phyloP scores from a whole-genome alignment of 2,888 invertebrate genomes.

The Parnassius smintheus region DNA sequence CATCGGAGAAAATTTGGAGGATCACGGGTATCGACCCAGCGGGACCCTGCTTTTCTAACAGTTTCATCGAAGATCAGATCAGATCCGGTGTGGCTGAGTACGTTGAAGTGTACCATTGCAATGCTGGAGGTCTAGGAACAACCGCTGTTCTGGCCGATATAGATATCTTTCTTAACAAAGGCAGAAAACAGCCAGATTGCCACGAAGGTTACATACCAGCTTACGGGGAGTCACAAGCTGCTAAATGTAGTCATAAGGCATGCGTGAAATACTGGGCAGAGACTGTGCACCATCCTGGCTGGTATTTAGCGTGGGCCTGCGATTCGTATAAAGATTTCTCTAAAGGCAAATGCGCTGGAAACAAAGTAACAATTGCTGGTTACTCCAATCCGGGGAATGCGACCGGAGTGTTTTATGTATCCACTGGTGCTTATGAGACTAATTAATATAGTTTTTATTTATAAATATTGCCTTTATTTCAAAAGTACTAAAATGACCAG shows the following conservation, averaged over 20 bases:
- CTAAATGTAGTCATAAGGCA: conserved; percentile 70
- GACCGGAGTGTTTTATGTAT: conserved; percentile 67
- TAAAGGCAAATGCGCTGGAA: conserved; percentile 57
- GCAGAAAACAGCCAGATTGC: conserved; percentile 79
- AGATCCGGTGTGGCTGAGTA: conserved; percentile 78
- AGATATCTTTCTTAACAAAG: conserved; percentile 81
- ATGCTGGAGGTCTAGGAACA: conserved; percentile 77
- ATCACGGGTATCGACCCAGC: conserved; percentile 71
- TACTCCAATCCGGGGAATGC: conserved; percentile 69
- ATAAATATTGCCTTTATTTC: neutral
- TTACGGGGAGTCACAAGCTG: conserved; percentile 60
- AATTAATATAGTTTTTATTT: neutral
- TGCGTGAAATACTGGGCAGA: conserved; percentile 62
- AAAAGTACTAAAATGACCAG: neutral
- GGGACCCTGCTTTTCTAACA: conserved; percentile 71
- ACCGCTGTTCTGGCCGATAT: conserved; percentile 75
- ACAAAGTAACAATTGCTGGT: conserved; percentile 64
- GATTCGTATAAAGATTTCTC: conserved; percentile 57
- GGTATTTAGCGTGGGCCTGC: conserved; percentile 62
- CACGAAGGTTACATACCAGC: conserved; percentile 57
- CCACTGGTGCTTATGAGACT: conserved; percentile 55
- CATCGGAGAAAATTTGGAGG: conserved; percentile 58
- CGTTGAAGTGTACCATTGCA: conserved; percentile 83
- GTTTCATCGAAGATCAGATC: conserved; percentile 66
- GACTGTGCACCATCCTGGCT: conserved; percentile 53